phyloP scores from a whole-genome alignment of 1,140 invertebrate genomes.

The Anadara kagoshimensis region DNA sequence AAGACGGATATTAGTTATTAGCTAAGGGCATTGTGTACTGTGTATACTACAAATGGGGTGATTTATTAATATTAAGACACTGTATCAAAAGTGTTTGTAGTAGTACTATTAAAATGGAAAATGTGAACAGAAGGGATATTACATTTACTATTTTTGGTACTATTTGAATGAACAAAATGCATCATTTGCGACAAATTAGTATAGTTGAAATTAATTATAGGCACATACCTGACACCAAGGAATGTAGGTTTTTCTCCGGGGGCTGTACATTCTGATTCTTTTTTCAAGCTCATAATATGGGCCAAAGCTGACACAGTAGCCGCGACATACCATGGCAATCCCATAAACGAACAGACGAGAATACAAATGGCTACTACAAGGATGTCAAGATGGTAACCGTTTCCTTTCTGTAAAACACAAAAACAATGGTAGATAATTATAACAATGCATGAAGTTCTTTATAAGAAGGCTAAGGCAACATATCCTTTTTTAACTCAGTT shows the following conservation, averaged over 20 bases:
- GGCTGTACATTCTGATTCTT: constrained; percentile 96
- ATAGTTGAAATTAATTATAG: constrained; percentile 78
- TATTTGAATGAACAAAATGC: no score
- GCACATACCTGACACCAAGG: constrained; percentile 84
- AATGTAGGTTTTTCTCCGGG: constrained; percentile 99
- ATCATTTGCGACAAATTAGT: constrained; percentile 76
- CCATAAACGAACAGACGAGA: constrained; percentile 93
- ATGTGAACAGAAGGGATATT: no score
- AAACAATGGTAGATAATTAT: not conserved
- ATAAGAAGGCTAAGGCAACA: no score
- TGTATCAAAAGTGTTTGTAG: no score
- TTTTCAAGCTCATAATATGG: constrained; percentile 97
- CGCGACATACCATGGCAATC: constrained; percentile 95
- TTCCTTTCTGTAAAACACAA: constrained; percentile 87
- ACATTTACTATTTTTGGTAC: constrained; percentile 76
- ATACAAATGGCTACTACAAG: constrained; percentile 93
- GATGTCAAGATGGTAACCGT: constrained; percentile 97
- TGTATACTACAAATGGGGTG: no score
- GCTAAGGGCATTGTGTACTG: no score
- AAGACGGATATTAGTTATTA: no score
- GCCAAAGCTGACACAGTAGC: constrained; percentile 98
- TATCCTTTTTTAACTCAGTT: no score
- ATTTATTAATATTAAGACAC: no score
- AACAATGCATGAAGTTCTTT: not conserved
- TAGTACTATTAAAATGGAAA: no score